These are phyloP conservation scores for Eulithis testata DNA, from an alignment of 2,888 invertebrate genomes.

Conservation along the genomic window DNA sequence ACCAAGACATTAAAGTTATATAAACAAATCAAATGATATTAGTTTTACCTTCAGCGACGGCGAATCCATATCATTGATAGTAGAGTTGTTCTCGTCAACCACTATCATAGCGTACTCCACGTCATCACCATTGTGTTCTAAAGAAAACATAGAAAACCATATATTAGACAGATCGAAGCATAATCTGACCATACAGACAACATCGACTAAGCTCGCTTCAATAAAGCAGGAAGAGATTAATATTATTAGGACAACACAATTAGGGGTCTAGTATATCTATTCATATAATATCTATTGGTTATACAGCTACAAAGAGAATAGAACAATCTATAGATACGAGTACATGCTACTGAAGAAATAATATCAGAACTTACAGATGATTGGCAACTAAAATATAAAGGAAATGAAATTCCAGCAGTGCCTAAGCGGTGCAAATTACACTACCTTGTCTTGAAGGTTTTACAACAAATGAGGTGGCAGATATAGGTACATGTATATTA, in stretches of 20 bases:
- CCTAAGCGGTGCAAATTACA: conserved; percentile 71
- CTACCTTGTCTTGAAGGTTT: conserved; percentile 62
- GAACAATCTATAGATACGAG: conserved; percentile 15
- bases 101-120: conserved; percentile 95
- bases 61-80: conserved; percentile 91
- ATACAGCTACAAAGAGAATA: conserved; percentile 24
- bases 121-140: conserved; percentile 88
- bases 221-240: conserved; percentile 62
- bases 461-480: conserved; percentile 18
- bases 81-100: conserved; percentile 95
- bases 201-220: conserved; percentile 74
- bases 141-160: conserved; percentile 40
- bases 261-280: conserved; percentile 34
- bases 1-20: conserved; percentile 24
- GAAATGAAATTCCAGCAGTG: conserved; percentile 70
- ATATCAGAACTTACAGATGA: conserved; percentile 53
- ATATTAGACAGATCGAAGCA: conserved; percentile 25
- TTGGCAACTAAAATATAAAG: conserved; percentile 67
- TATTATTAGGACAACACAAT: conserved; percentile 28
- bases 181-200: conserved; percentile 50
- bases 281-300: conserved; percentile 19
- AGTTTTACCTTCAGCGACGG: conserved; percentile 92
- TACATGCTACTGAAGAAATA: conserved; percentile 45
- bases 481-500: conserved; percentile 20
- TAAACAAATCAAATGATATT: conserved; percentile 39